Conservation (phyloP, 2,113 vertebrate species). For the Oenanthe melanoleuca region DNA sequence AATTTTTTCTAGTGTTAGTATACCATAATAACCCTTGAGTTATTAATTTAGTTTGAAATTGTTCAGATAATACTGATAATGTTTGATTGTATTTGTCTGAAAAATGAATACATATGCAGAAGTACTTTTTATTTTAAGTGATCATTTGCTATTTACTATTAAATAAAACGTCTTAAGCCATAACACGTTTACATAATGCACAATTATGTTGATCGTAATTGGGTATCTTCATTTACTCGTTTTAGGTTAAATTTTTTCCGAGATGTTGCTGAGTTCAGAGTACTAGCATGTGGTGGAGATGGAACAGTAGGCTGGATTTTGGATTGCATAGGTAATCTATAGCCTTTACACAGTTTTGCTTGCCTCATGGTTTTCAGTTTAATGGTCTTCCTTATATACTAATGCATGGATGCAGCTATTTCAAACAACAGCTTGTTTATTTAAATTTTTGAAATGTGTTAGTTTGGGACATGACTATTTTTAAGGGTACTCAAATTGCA, state of each 20-base stretch:
- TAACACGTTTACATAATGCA: neutral
- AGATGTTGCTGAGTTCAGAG: slow-evolving; percentile 90
- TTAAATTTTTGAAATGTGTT: neutral
- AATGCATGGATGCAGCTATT: neutral
- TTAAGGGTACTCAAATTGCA: neutral
- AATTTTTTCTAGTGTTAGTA: neutral
- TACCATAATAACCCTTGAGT: neutral
- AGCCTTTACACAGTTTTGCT: neutral
- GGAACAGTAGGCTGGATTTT: slow-evolving; percentile 97
- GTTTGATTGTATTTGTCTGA: neutral
- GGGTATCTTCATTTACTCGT: slow-evolving; percentile 21
- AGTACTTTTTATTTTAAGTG: neutral
- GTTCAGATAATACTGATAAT: neutral
- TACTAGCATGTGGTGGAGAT: slow-evolving; percentile 93
- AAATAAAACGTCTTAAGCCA: neutral
- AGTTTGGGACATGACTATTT: neutral
- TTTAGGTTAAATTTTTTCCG: slow-evolving; percentile 94
- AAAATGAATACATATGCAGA: neutral
- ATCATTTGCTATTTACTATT: neutral
- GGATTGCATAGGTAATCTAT: slow-evolving; percentile 91
- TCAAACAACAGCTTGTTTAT: neutral
- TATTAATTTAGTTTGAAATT: neutral
- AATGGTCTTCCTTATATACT: neutral
- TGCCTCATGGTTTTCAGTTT: neutral
- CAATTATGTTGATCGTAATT: neutral